Conservation (phyloP, 37 sponge, comb jelly and placozoan species). For the Halichondria panicea region DNA sequence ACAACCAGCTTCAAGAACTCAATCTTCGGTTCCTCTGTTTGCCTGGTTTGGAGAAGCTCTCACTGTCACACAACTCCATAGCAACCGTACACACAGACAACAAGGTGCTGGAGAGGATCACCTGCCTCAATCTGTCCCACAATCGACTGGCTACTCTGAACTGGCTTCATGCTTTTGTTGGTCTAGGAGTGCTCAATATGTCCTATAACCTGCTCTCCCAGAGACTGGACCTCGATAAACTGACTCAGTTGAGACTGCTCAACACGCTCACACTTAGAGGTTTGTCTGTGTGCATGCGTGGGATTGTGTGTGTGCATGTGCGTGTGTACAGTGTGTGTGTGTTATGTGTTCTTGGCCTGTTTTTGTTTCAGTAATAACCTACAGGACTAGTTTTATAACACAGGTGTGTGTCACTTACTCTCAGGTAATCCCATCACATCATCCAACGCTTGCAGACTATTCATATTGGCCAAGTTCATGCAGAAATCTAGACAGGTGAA, state of each 20-base stretch:
- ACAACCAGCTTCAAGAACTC: slow-evolving; percentile 60
- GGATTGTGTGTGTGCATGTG: no score
- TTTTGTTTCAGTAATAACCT: background rate
- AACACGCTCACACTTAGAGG: slow-evolving; percentile 36
- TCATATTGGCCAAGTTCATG: slow-evolving; percentile 48
- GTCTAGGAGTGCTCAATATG: slow-evolving; percentile 43
- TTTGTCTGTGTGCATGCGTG: background rate
- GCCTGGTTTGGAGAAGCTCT: slow-evolving; percentile 52
- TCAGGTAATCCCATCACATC: slow-evolving; percentile 58
- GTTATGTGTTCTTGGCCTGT: background rate
- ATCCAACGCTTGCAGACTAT: slow-evolving; percentile 4
- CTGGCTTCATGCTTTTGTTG: slow-evolving; percentile 46
- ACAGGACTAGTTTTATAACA: background rate
- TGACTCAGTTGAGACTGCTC: slow-evolving; percentile 29
- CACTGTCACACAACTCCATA: slow-evolving; percentile 66
- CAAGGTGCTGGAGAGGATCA: slow-evolving; percentile 58
- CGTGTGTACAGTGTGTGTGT: background rate
- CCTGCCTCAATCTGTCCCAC: slow-evolving; percentile 48
- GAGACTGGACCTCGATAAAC: slow-evolving; percentile 15
- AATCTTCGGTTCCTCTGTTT: slow-evolving; percentile 64
- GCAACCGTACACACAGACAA: slow-evolving; percentile 18
- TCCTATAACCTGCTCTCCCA: slow-evolving; percentile 36
- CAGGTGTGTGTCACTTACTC: background rate
- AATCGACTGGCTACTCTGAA: slow-evolving; percentile 39
- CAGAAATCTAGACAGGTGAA: slow-evolving; percentile 49